phyloP scores from a whole-genome alignment of 92 coral and sea anemone genomes.

The Zoanthus sociatus region DNA sequence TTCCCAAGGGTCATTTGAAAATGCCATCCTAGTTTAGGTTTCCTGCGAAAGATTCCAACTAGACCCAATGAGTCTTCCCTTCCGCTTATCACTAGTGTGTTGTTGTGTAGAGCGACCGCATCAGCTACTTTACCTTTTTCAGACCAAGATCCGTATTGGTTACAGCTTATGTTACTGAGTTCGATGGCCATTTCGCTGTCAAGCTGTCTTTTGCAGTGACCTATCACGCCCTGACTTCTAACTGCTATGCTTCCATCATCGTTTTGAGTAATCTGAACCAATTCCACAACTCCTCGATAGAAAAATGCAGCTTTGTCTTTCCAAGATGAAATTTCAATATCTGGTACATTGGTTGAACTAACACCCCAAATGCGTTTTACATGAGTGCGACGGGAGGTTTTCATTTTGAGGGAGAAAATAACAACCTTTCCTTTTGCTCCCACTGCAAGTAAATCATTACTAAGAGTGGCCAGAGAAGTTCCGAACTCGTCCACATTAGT shows the following conservation, averaged over 20 bases:
- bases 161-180: neutral
- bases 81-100: slow-evolving; percentile 33
- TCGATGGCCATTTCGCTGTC: neutral
- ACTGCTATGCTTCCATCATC: neutral
- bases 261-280: slow-evolving; percentile 8
- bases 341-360: neutral
- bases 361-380: neutral
- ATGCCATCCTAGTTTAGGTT: slow-evolving; percentile 36
- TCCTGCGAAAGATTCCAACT: slow-evolving; percentile 48
- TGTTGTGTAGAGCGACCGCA: slow-evolving; percentile 28
- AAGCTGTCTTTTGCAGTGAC: neutral
- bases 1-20: slow-evolving; percentile 40
- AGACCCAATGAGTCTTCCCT: slow-evolving; percentile 20
- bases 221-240: neutral
- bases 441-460: slow-evolving; percentile 61
- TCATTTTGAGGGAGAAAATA: slow-evolving; percentile 57
- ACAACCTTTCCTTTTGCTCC: slow-evolving; percentile 63
- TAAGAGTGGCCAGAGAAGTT: slow-evolving; percentile 63
- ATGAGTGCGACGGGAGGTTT: neutral
- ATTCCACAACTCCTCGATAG: slow-evolving; percentile 18
- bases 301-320: slow-evolving; percentile 17
- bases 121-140: slow-evolving; percentile 24
- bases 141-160: slow-evolving; percentile 28
- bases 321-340: slow-evolving; percentile 22
- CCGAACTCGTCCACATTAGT: slow-evolving; percentile 70